Base-by-base conservation (phyloP, 2,113 vertebrate genomes). In the Bothrops jararaca region DNA sequence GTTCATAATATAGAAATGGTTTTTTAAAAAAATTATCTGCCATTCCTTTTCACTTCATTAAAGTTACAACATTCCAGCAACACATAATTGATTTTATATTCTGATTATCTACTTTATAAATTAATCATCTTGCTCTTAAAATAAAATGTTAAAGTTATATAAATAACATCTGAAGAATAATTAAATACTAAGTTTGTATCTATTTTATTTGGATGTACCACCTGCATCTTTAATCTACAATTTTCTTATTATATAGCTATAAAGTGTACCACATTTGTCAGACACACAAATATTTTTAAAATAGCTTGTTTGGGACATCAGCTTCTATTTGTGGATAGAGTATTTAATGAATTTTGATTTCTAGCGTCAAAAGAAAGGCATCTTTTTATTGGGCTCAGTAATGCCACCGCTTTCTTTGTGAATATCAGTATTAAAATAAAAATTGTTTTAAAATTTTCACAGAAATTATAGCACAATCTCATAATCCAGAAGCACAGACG, bases 1-100 rank as follows among this genome's bases (percentile, higher is more conserved):
- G 45, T 64, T 87, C 93, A 85, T 94, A 95, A 95, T 53, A 85
- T 94, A 89, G 92, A 88, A 96, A 74, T 85, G 94, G 91, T 91
- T 80, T 45, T 4, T 29, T 11, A 80, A 80, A 80, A 1, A 80
- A 42, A 39, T 80, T 80, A 29, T 34, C 50, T 26, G 53, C 29
- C 94, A 60, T 15, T 4, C 0, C 0, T 89, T 60, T 94, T 95
- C 88, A 90, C 93, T 88, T 93, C 92, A 90, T 57, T 74, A 50
- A 93, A 69, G 34, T 4, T 50, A 91, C 11, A 64, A 91, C 1
- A 10, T 80, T 53, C 54, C 80, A 1, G 2, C 90, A 64, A 92
- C 91, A 74, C 88, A 92, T 56, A 58, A 39, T 39, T 91, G 13
- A 90, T 93, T 94, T 90, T 93, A 94, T 88, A 86, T 92, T 90